phyloP scores from a whole-genome alignment of 1,140 invertebrate species.

The Calycopis cecrops region DNA sequence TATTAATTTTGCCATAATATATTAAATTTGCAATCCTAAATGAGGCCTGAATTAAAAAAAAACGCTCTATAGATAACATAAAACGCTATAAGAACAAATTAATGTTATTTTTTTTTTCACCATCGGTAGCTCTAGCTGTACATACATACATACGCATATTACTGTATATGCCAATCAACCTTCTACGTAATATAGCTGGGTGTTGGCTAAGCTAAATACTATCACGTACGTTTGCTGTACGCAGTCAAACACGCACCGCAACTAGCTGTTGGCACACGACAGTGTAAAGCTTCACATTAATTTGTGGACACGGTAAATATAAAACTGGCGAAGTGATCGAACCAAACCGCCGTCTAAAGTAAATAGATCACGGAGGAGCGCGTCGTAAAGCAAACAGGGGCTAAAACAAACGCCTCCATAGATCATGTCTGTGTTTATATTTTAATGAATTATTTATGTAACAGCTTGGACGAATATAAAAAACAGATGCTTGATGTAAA shows the following conservation, averaged over 20 bases:
- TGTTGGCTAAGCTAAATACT: background rate
- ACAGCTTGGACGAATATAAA: slow-evolving; percentile 1
- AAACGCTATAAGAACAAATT: background rate
- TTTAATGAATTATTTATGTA: slow-evolving; percentile 30
- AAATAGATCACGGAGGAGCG: slow-evolving; percentile 49
- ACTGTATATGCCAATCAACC: background rate
- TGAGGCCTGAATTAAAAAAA: no score
- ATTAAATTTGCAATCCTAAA: no score
- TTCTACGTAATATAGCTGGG: no score
- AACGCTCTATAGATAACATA: no score
- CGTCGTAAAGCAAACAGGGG: slow-evolving; percentile 46
- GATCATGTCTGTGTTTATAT: slow-evolving; percentile 32
- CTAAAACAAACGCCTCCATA: slow-evolving; percentile 26
- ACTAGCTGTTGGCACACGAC: slow-evolving; percentile 3
- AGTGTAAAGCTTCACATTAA: slow-evolving; percentile 19
- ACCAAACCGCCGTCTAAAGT: slow-evolving; percentile 52
- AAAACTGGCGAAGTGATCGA: slow-evolving; percentile 53
- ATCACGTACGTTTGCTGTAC: slow-evolving; percentile 3
- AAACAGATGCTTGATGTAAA: background rate
- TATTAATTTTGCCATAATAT: no score
- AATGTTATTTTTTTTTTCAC: background rate
- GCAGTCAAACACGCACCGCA: background rate
- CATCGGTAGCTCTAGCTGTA: background rate
- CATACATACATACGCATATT: background rate
- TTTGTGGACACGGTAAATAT: slow-evolving; percentile 43